Evolutionary conservation across 2,888 invertebrate genomes (phyloP).

Genomic region (Campaea margaritaria): DNA sequence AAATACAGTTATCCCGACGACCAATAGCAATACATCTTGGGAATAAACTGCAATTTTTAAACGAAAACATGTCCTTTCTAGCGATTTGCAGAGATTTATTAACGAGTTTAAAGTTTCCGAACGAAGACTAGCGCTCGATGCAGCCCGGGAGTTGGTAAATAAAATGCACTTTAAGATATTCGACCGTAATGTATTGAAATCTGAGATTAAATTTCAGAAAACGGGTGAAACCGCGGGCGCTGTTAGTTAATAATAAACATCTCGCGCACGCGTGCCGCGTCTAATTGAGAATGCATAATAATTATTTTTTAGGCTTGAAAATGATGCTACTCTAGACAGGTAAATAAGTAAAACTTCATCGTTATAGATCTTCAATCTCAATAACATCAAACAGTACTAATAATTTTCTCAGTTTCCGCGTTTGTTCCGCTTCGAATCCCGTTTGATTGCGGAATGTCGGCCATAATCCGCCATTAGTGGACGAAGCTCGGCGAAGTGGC

Average conservation of each 20-base stretch:
- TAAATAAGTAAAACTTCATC: no score
- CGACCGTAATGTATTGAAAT: constrained; percentile 17
- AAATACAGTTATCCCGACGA: constrained; percentile 40
- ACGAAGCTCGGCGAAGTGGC: constrained; percentile 31
- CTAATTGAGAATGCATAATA: no score
- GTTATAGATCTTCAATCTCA: neutral
- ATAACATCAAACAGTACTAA: neutral
- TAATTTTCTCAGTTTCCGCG: constrained; percentile 38
- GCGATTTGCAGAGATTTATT: constrained; percentile 61
- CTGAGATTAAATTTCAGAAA: no score
- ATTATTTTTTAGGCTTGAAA: no score
- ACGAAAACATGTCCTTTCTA: constrained; percentile 53
- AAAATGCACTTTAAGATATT: constrained; percentile 38
- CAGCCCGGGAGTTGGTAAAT: constrained; percentile 41
- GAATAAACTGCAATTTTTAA: constrained; percentile 52
- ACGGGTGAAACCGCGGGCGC: no score
- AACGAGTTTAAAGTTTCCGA: constrained; percentile 53
- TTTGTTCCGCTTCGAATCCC: constrained; percentile 38
- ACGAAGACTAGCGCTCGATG: constrained; percentile 34
- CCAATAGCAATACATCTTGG: constrained; percentile 52
- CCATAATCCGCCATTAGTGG: constrained; percentile 60
- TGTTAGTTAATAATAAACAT: no score
- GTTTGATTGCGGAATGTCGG: constrained; percentile 51
- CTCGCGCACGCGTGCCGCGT: no score
- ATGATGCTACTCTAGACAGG: no score